Percentiles rank a stretch among this genome's conserved stretches.
These are phyloP conservation scores for Sceliomorpha sp. DNA, from an alignment of 2,888 invertebrate genomes.

Conservation along the genomic window DNA sequence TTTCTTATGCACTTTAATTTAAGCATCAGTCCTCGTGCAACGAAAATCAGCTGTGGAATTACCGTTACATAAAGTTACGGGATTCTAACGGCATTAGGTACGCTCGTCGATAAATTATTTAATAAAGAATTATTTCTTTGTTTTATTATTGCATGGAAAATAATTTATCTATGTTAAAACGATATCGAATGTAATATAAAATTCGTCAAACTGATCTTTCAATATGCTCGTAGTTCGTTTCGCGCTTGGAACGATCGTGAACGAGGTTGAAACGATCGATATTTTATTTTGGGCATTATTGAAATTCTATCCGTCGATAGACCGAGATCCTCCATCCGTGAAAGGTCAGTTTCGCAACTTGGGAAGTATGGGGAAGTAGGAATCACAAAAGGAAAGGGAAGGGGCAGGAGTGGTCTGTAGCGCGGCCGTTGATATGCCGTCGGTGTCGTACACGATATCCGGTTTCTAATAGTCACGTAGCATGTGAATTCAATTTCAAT, in stretches of 20 bases:
- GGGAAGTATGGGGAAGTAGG: constrained; percentile 51
- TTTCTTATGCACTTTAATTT: too few relatives aligned
- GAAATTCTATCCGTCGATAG: constrained; percentile 33
- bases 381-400: constrained; percentile 55
- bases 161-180: too few relatives aligned
- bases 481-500: constrained; percentile 50
- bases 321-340: constrained; percentile 46
- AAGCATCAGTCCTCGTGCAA: too few relatives aligned
- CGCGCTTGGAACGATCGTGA: constrained; percentile 36
- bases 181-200: too few relatives aligned
- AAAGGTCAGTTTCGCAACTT: constrained; percentile 56
- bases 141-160: too few relatives aligned
- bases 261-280: constrained; percentile 42
- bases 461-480: constrained; percentile 52
- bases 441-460: constrained; percentile 44
- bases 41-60: too few relatives aligned
- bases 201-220: too few relatives aligned
- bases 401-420: constrained; percentile 51
- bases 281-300: constrained; percentile 52
- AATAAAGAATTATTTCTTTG: too few relatives aligned
- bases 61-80: too few relatives aligned
- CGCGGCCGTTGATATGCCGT: constrained; percentile 51
- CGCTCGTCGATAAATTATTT: too few relatives aligned
- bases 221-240: too few relatives aligned
- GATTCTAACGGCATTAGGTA: too few relatives aligned